phyloP scores from a whole-genome alignment of 2,888 invertebrate species.

The Scrobipalpa costella region DNA sequence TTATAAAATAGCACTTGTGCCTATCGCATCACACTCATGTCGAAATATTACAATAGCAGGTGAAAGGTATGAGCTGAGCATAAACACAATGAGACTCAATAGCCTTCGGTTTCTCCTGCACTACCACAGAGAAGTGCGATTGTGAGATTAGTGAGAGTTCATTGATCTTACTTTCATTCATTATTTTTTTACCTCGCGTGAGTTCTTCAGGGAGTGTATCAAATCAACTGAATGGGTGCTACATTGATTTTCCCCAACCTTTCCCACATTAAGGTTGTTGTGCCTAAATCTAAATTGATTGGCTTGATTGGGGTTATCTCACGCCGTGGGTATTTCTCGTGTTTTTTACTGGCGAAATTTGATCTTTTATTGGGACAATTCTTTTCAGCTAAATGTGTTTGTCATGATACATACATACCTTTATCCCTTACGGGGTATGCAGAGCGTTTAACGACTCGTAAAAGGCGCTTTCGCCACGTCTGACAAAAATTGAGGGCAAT shows the following conservation, averaged over 20 bases:
- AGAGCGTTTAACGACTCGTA: no score
- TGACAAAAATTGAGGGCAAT: no score
- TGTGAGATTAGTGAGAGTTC: constrained; percentile 35
- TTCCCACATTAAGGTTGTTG: constrained; percentile 26
- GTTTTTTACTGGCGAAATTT: no score
- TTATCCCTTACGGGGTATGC: no score
- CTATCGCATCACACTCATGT: background rate
- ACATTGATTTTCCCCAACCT: constrained; percentile 23
- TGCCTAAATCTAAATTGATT: constrained; percentile 10
- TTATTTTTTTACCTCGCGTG: background rate
- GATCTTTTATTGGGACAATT: no score
- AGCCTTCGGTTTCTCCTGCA: constrained; percentile 27
- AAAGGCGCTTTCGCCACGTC: no score
- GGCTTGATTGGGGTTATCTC: background rate
- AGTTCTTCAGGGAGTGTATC: background rate
- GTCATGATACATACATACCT: no score
- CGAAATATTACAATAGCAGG: constrained; percentile 12
- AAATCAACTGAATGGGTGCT: background rate
- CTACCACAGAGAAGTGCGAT: constrained; percentile 20
- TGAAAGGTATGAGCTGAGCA: constrained; percentile 25
- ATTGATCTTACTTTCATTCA: constrained; percentile 45
- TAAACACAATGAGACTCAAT: constrained; percentile 25
- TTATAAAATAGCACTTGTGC: background rate
- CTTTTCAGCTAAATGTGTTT: no score
- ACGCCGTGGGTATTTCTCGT: background rate